Conservation (phyloP, 2,888 invertebrate genomes). For the Torymus tubicola region DNA sequence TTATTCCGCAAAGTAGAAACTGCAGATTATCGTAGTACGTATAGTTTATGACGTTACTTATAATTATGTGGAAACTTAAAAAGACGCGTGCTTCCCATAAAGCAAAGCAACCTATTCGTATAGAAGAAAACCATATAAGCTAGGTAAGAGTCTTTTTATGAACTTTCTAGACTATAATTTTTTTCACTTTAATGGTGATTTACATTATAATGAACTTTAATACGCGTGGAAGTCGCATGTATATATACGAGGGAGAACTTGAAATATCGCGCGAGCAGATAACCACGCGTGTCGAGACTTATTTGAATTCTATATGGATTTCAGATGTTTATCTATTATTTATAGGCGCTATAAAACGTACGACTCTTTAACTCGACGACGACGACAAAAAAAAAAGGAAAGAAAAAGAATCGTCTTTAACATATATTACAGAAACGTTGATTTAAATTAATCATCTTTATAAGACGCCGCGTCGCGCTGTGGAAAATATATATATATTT, state of each 20-base stretch:
- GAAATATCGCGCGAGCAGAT: not conserved
- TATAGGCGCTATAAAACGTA: conserved; percentile 33
- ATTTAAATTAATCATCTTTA: conserved; percentile 20
- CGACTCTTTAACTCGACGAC: not conserved
- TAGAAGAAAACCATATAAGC: too few species aligned
- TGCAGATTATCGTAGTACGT: too few species aligned
- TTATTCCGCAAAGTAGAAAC: too few species aligned
- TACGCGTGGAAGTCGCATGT: conserved; percentile 21
- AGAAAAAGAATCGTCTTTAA: conserved; percentile 1
- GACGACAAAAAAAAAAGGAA: too few species aligned
- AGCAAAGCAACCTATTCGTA: too few species aligned
- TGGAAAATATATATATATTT: conserved; percentile 3
- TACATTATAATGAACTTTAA: conserved; percentile 17
- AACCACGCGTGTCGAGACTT: conserved; percentile 19
- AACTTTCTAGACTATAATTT: conserved; percentile 36
- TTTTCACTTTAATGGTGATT: conserved; percentile 16
- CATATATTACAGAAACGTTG: conserved; percentile 3
- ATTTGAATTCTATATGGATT: conserved; percentile 17
- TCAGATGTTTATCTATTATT: conserved; percentile 41
- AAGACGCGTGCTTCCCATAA: too few species aligned
- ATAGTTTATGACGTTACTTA: too few species aligned
- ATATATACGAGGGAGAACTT: conserved; percentile 21
- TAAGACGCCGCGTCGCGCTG: too few species aligned
- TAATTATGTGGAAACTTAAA: too few species aligned
- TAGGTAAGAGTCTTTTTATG: conserved; percentile 2